Evolutionary conservation across 2,888 invertebrate genomes (phyloP).

Genomic region (Acronicta psi): DNA sequence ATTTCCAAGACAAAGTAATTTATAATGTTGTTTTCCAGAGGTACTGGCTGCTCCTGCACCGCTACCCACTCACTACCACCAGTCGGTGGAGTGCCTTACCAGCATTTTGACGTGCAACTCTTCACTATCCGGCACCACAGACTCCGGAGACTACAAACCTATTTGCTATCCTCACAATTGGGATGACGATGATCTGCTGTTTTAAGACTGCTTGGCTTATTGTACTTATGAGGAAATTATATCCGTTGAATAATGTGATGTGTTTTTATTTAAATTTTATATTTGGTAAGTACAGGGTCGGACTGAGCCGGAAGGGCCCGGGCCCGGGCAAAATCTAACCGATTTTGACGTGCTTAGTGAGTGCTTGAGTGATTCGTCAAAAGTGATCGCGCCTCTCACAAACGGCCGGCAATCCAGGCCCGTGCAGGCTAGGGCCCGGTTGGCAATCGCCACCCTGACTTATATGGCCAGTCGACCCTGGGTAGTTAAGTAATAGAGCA

Average conservation of each 20-base stretch:
- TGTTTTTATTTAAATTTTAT: not conserved
- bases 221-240: not conserved
- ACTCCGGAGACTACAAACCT: conserved; percentile 73
- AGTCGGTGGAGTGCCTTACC: conserved; percentile 65
- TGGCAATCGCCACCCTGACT: too few species aligned
- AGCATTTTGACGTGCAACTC: conserved; percentile 62
- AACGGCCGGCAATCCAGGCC: too few species aligned
- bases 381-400: too few species aligned
- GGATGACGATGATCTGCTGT: conserved; percentile 84
- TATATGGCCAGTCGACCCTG: too few species aligned
- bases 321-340: too few species aligned
- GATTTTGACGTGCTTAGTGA: too few species aligned
- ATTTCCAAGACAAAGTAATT: too few species aligned
- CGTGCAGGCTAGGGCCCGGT: too few species aligned
- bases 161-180: conserved; percentile 77
- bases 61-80: conserved; percentile 51
- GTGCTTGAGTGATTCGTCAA: too few species aligned
- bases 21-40: conserved; percentile 19
- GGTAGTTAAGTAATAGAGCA: too few species aligned
- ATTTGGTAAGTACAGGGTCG: too few species aligned
- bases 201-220: conserved; percentile 60
- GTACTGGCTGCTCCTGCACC: conserved; percentile 29
- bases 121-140: conserved; percentile 61
- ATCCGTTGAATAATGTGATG: not conserved
- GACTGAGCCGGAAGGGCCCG: too few species aligned